Evolutionary conservation across 2,797 vertebrate genomes (phyloP).

Genomic region (Coranthus polyacanthus): DNA sequence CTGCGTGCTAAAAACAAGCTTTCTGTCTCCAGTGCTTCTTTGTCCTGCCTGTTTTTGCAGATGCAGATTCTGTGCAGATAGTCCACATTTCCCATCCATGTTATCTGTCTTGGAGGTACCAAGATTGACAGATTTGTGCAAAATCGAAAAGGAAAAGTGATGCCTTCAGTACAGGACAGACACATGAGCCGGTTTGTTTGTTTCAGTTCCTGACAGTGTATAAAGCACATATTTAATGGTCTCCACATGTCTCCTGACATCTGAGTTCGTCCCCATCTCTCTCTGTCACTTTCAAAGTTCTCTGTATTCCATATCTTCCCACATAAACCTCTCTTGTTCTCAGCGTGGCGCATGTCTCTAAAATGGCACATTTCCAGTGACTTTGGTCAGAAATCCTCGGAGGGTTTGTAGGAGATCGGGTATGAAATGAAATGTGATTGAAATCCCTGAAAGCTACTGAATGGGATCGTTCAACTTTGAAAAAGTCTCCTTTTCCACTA

Average conservation of each 20-base stretch:
- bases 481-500: conserved; percentile 13
- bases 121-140: conserved; percentile 53
- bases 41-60: conserved; percentile 13
- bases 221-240: conserved; percentile 48
- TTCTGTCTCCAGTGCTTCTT: conserved; percentile 9
- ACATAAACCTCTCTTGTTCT: conserved; percentile 46
- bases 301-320: conserved; percentile 19
- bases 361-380: conserved; percentile 52
- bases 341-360: conserved; percentile 46
- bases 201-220: conserved; percentile 42
- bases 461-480: conserved; percentile 44
- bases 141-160: conserved; percentile 19
- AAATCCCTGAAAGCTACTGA: conserved; percentile 12
- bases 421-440: conserved; percentile 43
- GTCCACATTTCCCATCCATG: conserved; percentile 6
- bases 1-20: not conserved
- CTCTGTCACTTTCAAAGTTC: conserved; percentile 26
- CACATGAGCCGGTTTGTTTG: conserved; percentile 32
- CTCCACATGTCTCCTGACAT: conserved; percentile 46
- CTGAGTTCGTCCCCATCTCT: conserved; percentile 35
- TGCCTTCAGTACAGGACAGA: conserved; percentile 28
- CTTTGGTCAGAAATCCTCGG: conserved; percentile 46
- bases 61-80: not conserved
- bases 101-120: not conserved
- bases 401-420: conserved; percentile 40